Evolutionary conservation across 2,797 vertebrate genomes (phyloP).

Genomic region (Brachymystax lenok): DNA sequence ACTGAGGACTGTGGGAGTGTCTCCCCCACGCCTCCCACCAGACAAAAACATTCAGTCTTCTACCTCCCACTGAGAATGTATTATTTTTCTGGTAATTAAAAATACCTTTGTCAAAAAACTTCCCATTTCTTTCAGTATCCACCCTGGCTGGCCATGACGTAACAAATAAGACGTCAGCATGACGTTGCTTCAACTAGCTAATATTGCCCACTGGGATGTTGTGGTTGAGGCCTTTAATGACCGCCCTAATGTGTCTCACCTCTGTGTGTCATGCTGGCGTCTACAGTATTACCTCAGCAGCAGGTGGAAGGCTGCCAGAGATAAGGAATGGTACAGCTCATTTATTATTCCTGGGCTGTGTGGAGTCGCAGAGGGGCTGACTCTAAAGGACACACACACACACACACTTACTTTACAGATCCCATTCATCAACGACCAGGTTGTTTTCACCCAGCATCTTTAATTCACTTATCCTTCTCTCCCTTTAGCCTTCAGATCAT

Average conservation of each 20-base stretch:
- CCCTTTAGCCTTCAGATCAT: not conserved
- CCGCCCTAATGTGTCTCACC: too few species aligned
- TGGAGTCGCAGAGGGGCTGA: conserved; percentile 17
- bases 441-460: not conserved
- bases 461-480: conserved; percentile 12
- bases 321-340: conserved; percentile 13
- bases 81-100: too few species aligned
- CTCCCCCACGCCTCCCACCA: too few species aligned
- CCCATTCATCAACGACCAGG: conserved; percentile 11
- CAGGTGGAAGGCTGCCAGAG: not conserved
- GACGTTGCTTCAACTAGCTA: not conserved
- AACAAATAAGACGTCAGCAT: not conserved
- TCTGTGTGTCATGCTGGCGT: not conserved
- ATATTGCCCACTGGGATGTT: not conserved
- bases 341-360: conserved; percentile 5
- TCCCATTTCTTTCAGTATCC: not conserved
- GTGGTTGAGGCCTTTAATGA: not conserved
- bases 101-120: too few species aligned
- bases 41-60: too few species aligned
- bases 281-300: not conserved
- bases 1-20: too few species aligned
- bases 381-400: conserved; percentile 5
- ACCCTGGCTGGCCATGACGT: not conserved
- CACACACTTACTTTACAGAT: conserved; percentile 4
- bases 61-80: too few species aligned